A percentile compares a stretch with the other conserved stretches of the same genome.
Conservation (phyloP, 2,113 vertebrate species). For the Apodemus sylvaticus region DNA sequence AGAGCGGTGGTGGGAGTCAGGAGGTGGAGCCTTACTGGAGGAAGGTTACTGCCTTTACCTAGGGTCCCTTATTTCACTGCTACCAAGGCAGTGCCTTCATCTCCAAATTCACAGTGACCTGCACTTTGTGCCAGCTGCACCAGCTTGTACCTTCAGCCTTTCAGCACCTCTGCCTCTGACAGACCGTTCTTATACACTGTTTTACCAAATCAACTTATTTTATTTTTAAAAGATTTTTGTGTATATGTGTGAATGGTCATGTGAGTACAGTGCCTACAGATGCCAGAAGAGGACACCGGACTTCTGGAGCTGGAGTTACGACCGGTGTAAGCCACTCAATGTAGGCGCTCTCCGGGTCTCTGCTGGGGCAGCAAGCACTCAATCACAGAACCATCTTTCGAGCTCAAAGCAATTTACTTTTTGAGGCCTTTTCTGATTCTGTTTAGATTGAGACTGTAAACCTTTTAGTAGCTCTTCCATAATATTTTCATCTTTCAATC, state of each 20-base stretch:
- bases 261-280: neutral
- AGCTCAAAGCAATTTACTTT: neutral
- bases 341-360: neutral
- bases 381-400: neutral
- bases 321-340: neutral
- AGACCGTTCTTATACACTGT: neutral
- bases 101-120: neutral
- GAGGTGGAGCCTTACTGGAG: no score
- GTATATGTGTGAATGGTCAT: neutral
- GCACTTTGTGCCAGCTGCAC: neutral
- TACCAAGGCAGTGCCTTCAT: neutral
- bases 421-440: neutral
- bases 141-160: neutral
- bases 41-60: neutral
- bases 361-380: neutral
- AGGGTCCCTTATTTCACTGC: neutral
- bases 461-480: neutral
- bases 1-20: no score
- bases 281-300: neutral
- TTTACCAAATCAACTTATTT: neutral
- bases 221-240: neutral
- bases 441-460: neutral
- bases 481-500: neutral
- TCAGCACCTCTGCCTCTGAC: neutral
- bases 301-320: neutral